These are phyloP conservation scores for Xenops minutus DNA, from an alignment of 2,797 vertebrate genomes.

Conservation along the genomic window DNA sequence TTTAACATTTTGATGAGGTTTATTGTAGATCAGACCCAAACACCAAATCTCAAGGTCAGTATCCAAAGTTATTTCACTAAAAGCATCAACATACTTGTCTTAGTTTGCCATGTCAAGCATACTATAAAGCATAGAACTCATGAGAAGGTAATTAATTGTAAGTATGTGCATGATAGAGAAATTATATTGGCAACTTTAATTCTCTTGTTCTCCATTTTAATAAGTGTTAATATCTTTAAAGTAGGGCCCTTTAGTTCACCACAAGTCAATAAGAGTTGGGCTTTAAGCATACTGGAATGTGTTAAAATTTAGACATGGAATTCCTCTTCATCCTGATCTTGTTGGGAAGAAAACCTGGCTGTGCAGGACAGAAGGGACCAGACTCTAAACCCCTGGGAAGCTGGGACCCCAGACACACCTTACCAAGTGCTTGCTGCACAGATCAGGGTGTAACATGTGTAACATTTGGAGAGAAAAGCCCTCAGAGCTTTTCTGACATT, in stretches of 20 bases:
- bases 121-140: background rate
- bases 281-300: background rate
- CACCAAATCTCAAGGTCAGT: constrained; percentile 91
- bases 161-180: background rate
- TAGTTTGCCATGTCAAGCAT: background rate
- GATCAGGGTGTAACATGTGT: accelerated
- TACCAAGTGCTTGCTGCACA: background rate
- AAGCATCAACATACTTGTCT: background rate
- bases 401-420: background rate
- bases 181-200: background rate
- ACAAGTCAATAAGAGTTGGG: background rate
- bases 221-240: background rate
- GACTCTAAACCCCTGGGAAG: background rate
- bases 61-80: background rate
- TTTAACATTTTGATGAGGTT: constrained; percentile 98
- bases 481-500: background rate
- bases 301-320: background rate
- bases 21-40: constrained; percentile 97
- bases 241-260: background rate
- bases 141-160: background rate
- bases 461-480: background rate
- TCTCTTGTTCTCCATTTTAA: background rate
- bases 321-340: background rate
- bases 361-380: background rate
- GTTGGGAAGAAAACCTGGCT: background rate